Evolutionary conservation across 2,797 vertebrate species (phyloP), one percentile per base, ranked within the genome.

Genomic region (Channallabes apus): DNA sequence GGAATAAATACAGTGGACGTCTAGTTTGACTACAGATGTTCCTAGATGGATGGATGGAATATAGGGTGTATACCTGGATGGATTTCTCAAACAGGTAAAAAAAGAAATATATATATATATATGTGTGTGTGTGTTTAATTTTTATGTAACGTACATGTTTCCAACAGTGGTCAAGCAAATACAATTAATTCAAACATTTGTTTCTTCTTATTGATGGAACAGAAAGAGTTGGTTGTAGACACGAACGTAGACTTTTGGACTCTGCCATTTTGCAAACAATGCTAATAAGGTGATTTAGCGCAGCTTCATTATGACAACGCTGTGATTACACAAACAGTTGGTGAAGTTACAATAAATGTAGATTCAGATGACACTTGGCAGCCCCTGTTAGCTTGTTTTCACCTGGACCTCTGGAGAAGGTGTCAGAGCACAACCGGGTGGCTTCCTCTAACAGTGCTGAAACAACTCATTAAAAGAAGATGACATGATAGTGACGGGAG

Each of bases 401-500:
- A 83, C 84, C 62, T 86, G 84, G 84, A 88, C 87, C 84, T 77
- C 84, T 84, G 65, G 85, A 88, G 88, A 87, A 80, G 71, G 83
- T 88, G 89, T 87, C 89, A 88, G 80, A 75, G 80, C 86, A 82
- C 78, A 86, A 82, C 84, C 27, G 73, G 85, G 82, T 86, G 81
- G 71, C 86, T 85, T 85, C 82, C 82, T 69, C 77, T 83, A 89
- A 88, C 86, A 22, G 82, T 73, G 84, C 84, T 80, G 75, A 88
- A 90, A 87, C 85, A 84, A 88, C 89, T 90, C 89, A 88, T 88
- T 90, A 90, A 90, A 88, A 88, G 89, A 86, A 83, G 84, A 88
- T 86, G 87, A 83, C 89, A 86, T 83, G 82, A 56, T 82, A 72
- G 80, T 85, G 86, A 82, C 75, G 82, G 85, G 86, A 78, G 83